phyloP scores from a whole-genome alignment of 2,888 invertebrate genomes.

The Bedellia somnulentella region DNA sequence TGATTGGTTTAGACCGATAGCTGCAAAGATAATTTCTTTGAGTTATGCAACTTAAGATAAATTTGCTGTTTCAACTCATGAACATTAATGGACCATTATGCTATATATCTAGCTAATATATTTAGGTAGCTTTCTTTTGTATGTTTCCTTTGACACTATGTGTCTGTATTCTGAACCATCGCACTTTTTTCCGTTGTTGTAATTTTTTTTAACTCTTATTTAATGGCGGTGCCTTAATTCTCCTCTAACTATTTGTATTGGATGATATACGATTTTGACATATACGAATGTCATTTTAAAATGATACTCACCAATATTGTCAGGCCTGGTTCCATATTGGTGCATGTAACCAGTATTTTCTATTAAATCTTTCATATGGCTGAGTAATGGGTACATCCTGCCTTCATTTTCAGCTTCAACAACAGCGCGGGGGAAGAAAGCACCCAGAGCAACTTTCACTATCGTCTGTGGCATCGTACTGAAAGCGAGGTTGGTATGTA shows the following conservation, averaged over 20 bases:
- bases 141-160: too few species aligned
- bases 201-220: too few species aligned
- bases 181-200: too few species aligned
- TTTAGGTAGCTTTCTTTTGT: too few species aligned
- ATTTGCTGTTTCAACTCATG: background rate
- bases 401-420: conserved; percentile 27
- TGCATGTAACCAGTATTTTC: conserved; percentile 58
- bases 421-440: conserved; percentile 32
- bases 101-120: too few species aligned
- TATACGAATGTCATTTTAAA: background rate
- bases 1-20: background rate
- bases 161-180: too few species aligned
- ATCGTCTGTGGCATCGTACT: conserved; percentile 9
- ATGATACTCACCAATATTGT: conserved; percentile 61
- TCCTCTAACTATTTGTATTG: too few species aligned
- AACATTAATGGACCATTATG: too few species aligned
- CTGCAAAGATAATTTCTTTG: too few species aligned
- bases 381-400: conserved; percentile 31
- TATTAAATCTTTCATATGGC: conserved; percentile 9
- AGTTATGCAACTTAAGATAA: too few species aligned
- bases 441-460: conserved; percentile 23
- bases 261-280: too few species aligned
- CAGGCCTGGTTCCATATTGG: conserved; percentile 72
- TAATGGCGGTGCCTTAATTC: too few species aligned
- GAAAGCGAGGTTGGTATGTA: conserved; percentile 59